phyloP scores from a whole-genome alignment of 35 echinoderm and acorn worm genomes.

The Chiridota heheva region DNA sequence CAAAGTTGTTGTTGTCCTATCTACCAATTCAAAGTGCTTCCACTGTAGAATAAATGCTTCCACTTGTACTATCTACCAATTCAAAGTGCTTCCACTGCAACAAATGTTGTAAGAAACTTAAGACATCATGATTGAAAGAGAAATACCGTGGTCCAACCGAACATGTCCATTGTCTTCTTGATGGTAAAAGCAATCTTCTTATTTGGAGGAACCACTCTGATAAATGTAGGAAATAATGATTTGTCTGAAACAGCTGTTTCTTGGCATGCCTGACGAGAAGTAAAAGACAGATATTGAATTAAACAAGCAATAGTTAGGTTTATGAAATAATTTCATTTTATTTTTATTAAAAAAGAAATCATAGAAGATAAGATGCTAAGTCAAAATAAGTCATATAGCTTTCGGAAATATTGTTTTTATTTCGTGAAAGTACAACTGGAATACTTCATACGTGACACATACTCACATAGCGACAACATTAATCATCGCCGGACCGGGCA shows the following conservation, averaged over 20 bases:
- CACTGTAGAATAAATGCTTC: background rate
- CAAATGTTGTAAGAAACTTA: background rate
- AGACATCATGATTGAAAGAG: background rate
- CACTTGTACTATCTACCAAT: background rate
- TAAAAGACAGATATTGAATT: background rate
- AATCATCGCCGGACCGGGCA: no score
- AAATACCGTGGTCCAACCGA: slow-evolving; percentile 70
- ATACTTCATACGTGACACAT: background rate
- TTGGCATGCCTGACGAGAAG: slow-evolving; percentile 68
- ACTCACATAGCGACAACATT: background rate
- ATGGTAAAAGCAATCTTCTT: slow-evolving; percentile 54
- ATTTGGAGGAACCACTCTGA: slow-evolving; percentile 66
- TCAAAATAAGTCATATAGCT: background rate
- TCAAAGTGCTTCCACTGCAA: no score
- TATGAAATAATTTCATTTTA: background rate
- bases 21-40: no score
- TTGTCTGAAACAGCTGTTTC: slow-evolving; percentile 78
- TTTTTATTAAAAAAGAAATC: background rate
- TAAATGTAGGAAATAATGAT: slow-evolving; percentile 71
- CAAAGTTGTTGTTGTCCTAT: background rate
- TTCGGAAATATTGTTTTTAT: background rate
- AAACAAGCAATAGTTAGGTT: background rate
- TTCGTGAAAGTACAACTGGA: background rate
- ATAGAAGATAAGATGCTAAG: background rate
- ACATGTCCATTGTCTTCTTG: slow-evolving; percentile 59